Percentiles rank a stretch among this genome's conserved stretches.
phyloP scores from a whole-genome alignment of 2,113 vertebrate species.

The Aleadryas rufinucha region DNA sequence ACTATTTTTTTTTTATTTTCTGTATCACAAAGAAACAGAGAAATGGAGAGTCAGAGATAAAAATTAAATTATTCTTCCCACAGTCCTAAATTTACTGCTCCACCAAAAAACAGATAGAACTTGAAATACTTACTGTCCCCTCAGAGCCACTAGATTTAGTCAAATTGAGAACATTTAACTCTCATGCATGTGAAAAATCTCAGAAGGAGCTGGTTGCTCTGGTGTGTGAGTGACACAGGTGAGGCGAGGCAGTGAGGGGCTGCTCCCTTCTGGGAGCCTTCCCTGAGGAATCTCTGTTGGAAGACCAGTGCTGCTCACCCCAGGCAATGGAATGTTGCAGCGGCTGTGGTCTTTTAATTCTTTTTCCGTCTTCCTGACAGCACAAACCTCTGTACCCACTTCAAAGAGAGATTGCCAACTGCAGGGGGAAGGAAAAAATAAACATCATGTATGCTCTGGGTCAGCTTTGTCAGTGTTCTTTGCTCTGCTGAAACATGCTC shows the following conservation, averaged over 20 bases:
- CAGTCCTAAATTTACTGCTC: neutral
- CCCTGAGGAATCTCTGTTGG: accelerated
- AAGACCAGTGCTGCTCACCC: too few relatives aligned
- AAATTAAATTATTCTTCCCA: neutral
- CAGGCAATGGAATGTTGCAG: neutral
- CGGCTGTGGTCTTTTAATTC: neutral
- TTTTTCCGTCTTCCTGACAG: neutral
- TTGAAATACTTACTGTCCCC: neutral
- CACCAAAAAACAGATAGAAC: neutral
- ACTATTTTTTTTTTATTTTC: slow-evolving; percentile 8
- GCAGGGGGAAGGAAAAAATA: neutral
- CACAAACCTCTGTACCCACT: neutral
- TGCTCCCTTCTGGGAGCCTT: neutral
- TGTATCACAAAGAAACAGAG: neutral
- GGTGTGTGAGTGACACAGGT: accelerated
- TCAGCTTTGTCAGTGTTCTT: neutral
- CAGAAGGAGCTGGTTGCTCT: accelerated
- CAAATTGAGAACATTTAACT: neutral
- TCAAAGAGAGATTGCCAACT: neutral
- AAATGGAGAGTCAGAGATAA: neutral
- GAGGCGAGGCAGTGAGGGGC: neutral
- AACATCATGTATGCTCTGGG: accelerated
- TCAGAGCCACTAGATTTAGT: neutral
- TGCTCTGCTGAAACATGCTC: neutral
- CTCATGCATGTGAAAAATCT: neutral